Conservation (phyloP, 2,888 invertebrate genomes). For the Unio delphinus region DNA sequence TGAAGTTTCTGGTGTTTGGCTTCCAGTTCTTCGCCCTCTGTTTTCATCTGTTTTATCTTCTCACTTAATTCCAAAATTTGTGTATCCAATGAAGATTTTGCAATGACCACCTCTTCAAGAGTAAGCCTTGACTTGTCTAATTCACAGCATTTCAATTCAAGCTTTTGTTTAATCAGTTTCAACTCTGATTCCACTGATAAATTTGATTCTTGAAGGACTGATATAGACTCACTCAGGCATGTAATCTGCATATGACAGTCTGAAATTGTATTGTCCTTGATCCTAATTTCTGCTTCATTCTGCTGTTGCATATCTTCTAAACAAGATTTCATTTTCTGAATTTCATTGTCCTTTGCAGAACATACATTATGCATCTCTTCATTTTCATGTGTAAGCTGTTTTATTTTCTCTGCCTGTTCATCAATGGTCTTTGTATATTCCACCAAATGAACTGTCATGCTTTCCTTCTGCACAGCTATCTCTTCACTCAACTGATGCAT, state of each 20-base stretch:
- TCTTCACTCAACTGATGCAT: neutral
- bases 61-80: neutral
- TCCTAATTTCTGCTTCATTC: neutral
- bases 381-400: neutral
- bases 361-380: conserved; percentile 2
- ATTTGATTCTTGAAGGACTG: neutral
- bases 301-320: neutral
- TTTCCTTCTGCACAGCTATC: neutral
- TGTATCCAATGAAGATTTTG: neutral
- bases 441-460: too few relatives aligned
- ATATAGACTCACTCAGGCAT: neutral
- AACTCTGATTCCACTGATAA: neutral
- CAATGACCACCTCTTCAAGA: neutral
- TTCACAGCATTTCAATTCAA: neutral
- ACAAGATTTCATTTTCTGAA: neutral
- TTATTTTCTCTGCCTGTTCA: neutral
- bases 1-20: conserved; percentile 18
- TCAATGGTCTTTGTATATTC: too few relatives aligned
- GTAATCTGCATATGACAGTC: neutral
- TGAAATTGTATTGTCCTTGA: too few relatives aligned
- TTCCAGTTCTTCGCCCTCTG: conserved; percentile 17
- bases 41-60: conserved; percentile 2
- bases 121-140: neutral
- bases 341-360: conserved; percentile 1
- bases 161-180: neutral